phyloP scores from a whole-genome alignment of 2,113 vertebrate species.

The Oxyura jamaicensis region DNA sequence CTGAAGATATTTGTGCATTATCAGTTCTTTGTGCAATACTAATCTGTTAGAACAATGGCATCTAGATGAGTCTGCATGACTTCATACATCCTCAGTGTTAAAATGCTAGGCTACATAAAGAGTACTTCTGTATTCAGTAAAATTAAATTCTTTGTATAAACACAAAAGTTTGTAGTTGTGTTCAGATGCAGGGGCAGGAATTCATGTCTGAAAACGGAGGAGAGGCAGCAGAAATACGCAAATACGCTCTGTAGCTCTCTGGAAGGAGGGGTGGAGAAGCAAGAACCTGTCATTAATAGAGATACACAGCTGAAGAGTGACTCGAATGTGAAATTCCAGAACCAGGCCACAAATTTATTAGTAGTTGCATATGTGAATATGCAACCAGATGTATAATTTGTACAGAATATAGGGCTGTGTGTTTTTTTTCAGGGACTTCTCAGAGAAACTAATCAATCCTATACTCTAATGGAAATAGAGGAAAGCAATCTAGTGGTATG shows the following conservation, averaged over 20 bases:
- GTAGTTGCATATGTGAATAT: not conserved
- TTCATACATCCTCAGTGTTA: not conserved
- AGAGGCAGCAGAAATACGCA: not conserved
- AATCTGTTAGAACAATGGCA: not conserved
- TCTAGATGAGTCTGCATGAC: not conserved
- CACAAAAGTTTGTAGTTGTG: not conserved
- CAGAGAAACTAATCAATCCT: not conserved
- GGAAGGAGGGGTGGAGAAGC: not conserved
- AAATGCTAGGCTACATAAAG: not conserved
- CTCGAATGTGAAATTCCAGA: not conserved
- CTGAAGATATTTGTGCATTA: not conserved
- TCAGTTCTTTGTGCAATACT: not conserved
- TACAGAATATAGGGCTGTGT: not conserved
- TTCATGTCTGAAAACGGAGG: not conserved
- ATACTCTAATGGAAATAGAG: not conserved
- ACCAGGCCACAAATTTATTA: not conserved
- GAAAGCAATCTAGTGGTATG: not conserved
- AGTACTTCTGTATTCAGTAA: not conserved
- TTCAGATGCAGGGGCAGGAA: not conserved
- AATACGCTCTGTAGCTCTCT: not conserved
- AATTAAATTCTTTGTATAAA: not conserved
- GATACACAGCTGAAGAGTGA: not conserved
- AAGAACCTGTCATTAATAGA: not conserved
- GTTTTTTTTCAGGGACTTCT: not conserved
- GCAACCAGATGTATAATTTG: not conserved